Evolutionary conservation across 2,888 invertebrate species (phyloP).

Genomic region (Oithona nana): DNA sequence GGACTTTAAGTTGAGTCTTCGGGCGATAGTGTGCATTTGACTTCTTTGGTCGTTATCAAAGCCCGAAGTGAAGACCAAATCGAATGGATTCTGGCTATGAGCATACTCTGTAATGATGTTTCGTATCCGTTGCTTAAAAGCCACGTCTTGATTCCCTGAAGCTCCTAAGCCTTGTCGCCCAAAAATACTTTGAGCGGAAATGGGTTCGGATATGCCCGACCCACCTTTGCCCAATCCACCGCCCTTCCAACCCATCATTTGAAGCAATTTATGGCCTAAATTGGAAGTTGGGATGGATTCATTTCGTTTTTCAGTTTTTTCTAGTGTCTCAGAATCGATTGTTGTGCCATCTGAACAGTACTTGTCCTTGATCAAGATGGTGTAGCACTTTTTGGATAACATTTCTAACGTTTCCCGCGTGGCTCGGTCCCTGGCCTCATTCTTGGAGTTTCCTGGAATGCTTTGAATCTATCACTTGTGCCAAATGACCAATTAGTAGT

Average conservation of each 20-base stretch:
- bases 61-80: not conserved
- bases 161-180: not conserved
- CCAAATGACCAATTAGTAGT: not conserved
- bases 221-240: slow-evolving; percentile 5
- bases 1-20: not conserved
- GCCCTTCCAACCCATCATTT: slow-evolving; percentile 1
- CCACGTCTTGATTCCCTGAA: not conserved
- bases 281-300: not conserved
- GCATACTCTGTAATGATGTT: not conserved
- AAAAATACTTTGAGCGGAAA: not conserved
- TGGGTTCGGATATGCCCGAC: not conserved
- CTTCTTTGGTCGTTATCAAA: not conserved
- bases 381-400: not conserved
- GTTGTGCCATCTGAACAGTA: not conserved
- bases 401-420: not conserved
- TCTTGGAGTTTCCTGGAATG: not conserved
- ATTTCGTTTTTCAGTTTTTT: not conserved
- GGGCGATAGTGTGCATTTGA: not conserved
- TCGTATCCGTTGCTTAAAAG: not conserved
- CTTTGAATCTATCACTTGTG: no score
- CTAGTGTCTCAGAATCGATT: not conserved
- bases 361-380: not conserved
- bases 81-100: not conserved
- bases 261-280: not conserved
- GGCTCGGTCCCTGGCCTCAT: not conserved